These are phyloP conservation scores for Eubasilissa splendida DNA, from an alignment of 2,888 invertebrate genomes.

Conservation along the genomic window DNA sequence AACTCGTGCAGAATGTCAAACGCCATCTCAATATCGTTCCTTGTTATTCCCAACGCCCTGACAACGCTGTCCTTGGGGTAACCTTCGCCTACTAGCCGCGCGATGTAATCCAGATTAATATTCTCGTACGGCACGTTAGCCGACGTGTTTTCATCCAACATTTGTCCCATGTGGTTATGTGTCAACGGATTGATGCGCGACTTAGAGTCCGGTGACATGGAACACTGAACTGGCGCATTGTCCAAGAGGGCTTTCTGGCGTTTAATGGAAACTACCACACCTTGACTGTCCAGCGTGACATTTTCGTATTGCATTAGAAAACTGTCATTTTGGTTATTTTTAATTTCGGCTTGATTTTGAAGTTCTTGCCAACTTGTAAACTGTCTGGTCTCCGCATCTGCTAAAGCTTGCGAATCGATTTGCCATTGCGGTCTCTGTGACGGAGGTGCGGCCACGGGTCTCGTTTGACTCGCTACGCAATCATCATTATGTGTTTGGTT, in stretches of 20 bases:
- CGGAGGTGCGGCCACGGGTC: conserved; percentile 16
- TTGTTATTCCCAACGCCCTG: conserved; percentile 91
- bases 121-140: conserved; percentile 84
- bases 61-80: conserved; percentile 93
- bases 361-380: conserved; percentile 30
- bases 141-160: conserved; percentile 64
- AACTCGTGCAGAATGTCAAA: conserved; percentile 95
- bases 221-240: not conserved
- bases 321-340: conserved; percentile 28
- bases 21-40: conserved; percentile 96
- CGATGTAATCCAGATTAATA: conserved; percentile 92
- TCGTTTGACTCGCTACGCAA: not conserved
- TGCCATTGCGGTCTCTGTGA: conserved; percentile 2
- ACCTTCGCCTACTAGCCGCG: conserved; percentile 89
- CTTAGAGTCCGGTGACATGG: conserved; percentile 7
- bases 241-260: conserved; percentile 41
- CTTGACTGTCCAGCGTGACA: conserved; percentile 65
- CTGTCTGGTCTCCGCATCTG: conserved; percentile 1
- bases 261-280: conserved; percentile 54
- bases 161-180: conserved; percentile 70
- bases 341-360: conserved; percentile 10
- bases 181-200: conserved; percentile 68
- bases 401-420: not conserved
- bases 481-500: conserved; percentile 9
- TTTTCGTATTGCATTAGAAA: conserved; percentile 64